phyloP scores from a whole-genome alignment of 2,797 vertebrate genomes.

The Microctenopoma steveboyesi region DNA sequence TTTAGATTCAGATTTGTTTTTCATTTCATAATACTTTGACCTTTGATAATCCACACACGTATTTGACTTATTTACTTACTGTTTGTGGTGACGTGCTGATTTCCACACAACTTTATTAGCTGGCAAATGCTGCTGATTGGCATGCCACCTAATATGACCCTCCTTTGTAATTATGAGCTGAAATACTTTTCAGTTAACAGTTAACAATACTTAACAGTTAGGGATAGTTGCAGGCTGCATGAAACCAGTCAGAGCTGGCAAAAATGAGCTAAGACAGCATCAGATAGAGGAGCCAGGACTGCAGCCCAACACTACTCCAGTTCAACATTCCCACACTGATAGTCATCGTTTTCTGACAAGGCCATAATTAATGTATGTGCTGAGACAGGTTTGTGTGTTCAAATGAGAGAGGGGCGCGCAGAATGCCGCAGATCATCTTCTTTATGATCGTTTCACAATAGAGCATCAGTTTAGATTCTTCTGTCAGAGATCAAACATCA shows the following conservation, averaged over 20 bases:
- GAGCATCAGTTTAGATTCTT: slow-evolving; percentile 10
- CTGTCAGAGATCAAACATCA: not conserved
- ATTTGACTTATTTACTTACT: slow-evolving; percentile 1
- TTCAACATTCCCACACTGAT: slow-evolving; percentile 45
- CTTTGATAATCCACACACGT: not conserved
- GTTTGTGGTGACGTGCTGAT: not conserved
- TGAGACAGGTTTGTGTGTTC: slow-evolving; percentile 54
- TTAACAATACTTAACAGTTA: too few relatives aligned
- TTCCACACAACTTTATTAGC: slow-evolving; percentile 5
- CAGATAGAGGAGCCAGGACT: slow-evolving; percentile 25
- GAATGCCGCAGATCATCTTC: slow-evolving; percentile 16
- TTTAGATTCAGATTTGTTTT: too few relatives aligned
- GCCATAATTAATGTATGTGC: slow-evolving; percentile 53
- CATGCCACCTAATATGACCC: not conserved
- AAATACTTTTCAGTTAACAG: slow-evolving; percentile 2
- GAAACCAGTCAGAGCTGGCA: slow-evolving; percentile 44
- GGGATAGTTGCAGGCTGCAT: not conserved
- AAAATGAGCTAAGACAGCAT: slow-evolving; percentile 32
- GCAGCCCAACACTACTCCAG: slow-evolving; percentile 16
- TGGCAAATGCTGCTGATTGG: slow-evolving; percentile 6
- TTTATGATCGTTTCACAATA: slow-evolving; percentile 29
- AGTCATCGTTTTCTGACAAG: slow-evolving; percentile 48
- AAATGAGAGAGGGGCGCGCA: not conserved
- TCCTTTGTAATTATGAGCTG: slow-evolving; percentile 2
- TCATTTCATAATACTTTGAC: too few relatives aligned